Conservation (phyloP, 2,888 invertebrate genomes). For the Aleiodes alternator region DNA sequence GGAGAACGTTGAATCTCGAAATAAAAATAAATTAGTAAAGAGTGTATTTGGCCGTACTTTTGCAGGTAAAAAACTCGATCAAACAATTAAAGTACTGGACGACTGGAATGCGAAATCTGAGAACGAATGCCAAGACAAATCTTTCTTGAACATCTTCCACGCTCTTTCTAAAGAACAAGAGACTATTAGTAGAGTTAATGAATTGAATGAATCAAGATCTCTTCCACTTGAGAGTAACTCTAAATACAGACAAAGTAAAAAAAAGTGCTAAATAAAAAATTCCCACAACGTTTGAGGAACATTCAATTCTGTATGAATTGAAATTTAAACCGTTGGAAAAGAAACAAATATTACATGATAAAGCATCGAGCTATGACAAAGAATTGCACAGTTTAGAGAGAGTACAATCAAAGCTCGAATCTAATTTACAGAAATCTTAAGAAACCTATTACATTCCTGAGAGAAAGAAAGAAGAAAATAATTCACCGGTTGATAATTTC, state of each 20-base stretch:
- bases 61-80: conserved; percentile 68
- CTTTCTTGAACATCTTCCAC: conserved; percentile 37
- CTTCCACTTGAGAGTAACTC: conserved; percentile 49
- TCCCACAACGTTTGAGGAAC: conserved; percentile 66
- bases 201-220: conserved; percentile 30
- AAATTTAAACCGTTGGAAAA: conserved; percentile 18
- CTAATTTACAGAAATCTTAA: background rate
- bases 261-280: conserved; percentile 71
- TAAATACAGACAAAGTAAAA: conserved; percentile 68
- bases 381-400: conserved; percentile 52
- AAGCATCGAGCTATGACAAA: conserved; percentile 53
- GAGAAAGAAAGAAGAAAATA: background rate
- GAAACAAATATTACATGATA: conserved; percentile 11
- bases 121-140: conserved; percentile 60
- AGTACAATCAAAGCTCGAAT: conserved; percentile 12
- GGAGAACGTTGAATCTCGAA: conserved; percentile 57
- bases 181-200: conserved; percentile 42
- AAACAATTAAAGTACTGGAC: conserved; percentile 70
- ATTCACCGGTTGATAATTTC: background rate
- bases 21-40: conserved; percentile 70
- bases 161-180: background rate
- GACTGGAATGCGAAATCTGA: conserved; percentile 72
- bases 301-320: conserved; percentile 53
- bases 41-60: conserved; percentile 72
- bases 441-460: conserved; percentile 16